Evolutionary conservation across 2,113 vertebrate genomes (phyloP), one percentile per base, ranked within the genome.

Genomic region (Stigmatopora argus): DNA sequence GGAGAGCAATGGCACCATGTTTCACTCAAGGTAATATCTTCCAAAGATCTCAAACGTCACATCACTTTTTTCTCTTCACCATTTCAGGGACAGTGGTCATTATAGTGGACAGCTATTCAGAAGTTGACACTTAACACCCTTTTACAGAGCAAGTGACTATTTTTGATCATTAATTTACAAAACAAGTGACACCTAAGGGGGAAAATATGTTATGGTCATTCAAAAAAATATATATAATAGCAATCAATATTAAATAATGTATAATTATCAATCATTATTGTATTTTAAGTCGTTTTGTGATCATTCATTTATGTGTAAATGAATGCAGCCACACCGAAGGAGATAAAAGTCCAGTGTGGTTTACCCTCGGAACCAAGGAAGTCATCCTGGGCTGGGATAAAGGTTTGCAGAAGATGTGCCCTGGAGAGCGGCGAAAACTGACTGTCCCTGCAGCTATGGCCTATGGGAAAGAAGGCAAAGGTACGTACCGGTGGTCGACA

Each of bases 401-500:
- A 76, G 96, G 96, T 64, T 83, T 99, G 76, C 89, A 91, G 80
- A 84, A 91, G 64, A 98, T 99, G 97, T 99, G 97, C 82, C 74
- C 88, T 14, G 95, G 96, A 78, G 96, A 97, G 77, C 94, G 92
- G 75, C 87, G 97, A 69, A 97, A 95, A 73, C 85, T 99, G 49
- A 93, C 83, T 23, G 66, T 98, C 66, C 96, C 96, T 66, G 88
- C 96, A 49, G 84, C 92, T 46, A 90, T 98, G 73, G 97, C 85
- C 46, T 99, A 98, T 72, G 97, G 96, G 73, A 99, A 96, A 58
- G 94, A 97, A 84, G 95, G 96, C 72, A 94, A 96, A 96, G 96
- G 96, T 98, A 91, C 21, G 38, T 6, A 1, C 23, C 18, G 45
- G 21, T 4, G 21, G 12, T 0, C 6, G 14, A 21, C 10, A 14